Evolutionary conservation across 2,797 vertebrate species (phyloP).

Genomic region (Nannoperca australis): DNA sequence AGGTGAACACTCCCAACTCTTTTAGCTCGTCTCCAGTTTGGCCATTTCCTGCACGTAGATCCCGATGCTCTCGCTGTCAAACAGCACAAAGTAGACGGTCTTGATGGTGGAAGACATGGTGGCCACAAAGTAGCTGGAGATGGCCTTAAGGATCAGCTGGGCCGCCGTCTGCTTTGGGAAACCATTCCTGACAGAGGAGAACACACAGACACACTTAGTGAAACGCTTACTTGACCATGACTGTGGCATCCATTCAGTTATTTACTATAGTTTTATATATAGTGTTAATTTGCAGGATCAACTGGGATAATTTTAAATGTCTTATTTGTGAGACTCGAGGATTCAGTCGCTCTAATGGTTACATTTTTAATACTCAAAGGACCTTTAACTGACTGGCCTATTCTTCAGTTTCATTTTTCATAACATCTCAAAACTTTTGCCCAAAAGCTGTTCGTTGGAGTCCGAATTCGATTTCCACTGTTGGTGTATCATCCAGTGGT

Average conservation of each 20-base stretch:
- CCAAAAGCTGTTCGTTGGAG: background rate
- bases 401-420: background rate
- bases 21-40: conserved; percentile 94
- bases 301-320: background rate
- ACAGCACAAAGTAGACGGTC: conserved; percentile 97
- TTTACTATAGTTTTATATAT: background rate
- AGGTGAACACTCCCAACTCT: conserved; percentile 24
- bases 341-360: no score
- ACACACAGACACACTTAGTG: background rate
- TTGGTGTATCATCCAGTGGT: background rate
- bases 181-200: conserved; percentile 87
- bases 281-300: background rate
- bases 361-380: background rate
- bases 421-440: background rate
- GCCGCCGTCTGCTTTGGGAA: conserved; percentile 98
- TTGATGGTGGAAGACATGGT: conserved; percentile 99
- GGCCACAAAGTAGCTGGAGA: conserved; percentile 97
- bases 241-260: background rate
- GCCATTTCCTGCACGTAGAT: conserved; percentile 99
- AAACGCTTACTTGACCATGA: background rate
- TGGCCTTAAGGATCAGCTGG: conserved; percentile 97
- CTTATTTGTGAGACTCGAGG: no score
- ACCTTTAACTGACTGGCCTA: background rate
- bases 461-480: background rate
- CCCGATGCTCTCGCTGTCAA: conserved; percentile 98